Conservation (phyloP, 1,140 invertebrate species). For the Drosophila fuyamai region DNA sequence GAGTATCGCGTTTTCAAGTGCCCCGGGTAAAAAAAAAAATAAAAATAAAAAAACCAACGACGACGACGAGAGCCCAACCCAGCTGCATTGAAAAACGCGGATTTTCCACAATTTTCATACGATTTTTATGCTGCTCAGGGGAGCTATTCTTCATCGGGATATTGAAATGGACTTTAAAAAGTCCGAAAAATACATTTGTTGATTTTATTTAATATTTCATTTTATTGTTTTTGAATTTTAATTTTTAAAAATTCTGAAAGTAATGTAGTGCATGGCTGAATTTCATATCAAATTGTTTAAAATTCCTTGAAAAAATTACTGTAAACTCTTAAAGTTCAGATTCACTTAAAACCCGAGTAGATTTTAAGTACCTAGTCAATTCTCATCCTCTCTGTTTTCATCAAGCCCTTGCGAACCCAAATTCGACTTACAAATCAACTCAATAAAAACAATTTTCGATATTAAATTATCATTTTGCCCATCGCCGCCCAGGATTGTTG, state of each 20-base stretch:
- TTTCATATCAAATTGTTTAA: too few species aligned
- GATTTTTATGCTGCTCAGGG: conserved; percentile 6
- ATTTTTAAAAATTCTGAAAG: too few species aligned
- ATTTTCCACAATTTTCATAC: neutral
- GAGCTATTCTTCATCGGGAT: neutral
- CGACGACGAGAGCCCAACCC: neutral
- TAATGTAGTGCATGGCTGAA: too few species aligned
- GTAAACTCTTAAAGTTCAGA: neutral
- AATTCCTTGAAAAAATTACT: neutral
- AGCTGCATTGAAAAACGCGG: neutral
- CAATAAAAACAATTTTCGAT: conserved; percentile 81
- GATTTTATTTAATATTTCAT: neutral
- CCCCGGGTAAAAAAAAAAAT: neutral
- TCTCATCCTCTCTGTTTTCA: neutral
- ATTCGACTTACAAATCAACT: conserved; percentile 61
- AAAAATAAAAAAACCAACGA: neutral
- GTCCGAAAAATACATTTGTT: neutral
- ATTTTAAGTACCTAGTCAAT: neutral
- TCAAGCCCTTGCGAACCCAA: neutral
- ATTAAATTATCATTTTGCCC: conserved; percentile 76
- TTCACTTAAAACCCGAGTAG: neutral
- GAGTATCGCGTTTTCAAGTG: conserved; percentile 26
- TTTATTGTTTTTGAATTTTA: too few species aligned
- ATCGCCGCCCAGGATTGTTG: neutral
- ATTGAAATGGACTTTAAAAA: neutral